Conservation (phyloP, 2,113 vertebrate species). For the Mungos mungo region DNA sequence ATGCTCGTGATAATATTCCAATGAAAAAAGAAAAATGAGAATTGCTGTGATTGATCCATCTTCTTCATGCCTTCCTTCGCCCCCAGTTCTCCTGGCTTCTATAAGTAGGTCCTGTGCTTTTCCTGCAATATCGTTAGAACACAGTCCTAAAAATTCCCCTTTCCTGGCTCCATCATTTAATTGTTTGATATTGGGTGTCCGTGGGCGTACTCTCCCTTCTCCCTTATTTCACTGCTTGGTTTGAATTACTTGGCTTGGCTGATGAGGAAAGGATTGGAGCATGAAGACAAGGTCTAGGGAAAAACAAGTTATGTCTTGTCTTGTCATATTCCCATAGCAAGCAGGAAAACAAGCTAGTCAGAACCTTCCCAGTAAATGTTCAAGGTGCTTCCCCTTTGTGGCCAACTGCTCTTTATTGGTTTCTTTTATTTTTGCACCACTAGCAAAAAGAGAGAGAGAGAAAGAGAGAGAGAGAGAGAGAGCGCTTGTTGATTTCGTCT, state of each 20-base stretch:
- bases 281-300: not conserved
- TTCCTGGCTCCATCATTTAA: not conserved
- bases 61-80: not conserved
- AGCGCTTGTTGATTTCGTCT: not conserved
- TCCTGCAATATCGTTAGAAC: fast-evolving
- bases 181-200: not conserved
- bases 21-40: not conserved
- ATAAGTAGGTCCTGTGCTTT: fast-evolving
- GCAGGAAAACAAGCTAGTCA: not conserved
- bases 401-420: conserved; percentile 16
- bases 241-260: conserved; percentile 19
- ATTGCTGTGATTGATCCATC: not conserved
- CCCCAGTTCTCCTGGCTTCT: not conserved
- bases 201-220: not conserved
- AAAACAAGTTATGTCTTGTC: not conserved
- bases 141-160: too few species aligned
- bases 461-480: not conserved
- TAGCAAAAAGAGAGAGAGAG: not conserved
- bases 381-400: conserved; percentile 23
- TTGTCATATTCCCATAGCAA: not conserved
- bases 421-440: conserved; percentile 17
- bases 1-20: not conserved
- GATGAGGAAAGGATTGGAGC: not conserved
- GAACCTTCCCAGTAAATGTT: conserved; percentile 1
- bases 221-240: not conserved